Conservation (phyloP, 2,113 vertebrate species). For the Anoura caudifer region DNA sequence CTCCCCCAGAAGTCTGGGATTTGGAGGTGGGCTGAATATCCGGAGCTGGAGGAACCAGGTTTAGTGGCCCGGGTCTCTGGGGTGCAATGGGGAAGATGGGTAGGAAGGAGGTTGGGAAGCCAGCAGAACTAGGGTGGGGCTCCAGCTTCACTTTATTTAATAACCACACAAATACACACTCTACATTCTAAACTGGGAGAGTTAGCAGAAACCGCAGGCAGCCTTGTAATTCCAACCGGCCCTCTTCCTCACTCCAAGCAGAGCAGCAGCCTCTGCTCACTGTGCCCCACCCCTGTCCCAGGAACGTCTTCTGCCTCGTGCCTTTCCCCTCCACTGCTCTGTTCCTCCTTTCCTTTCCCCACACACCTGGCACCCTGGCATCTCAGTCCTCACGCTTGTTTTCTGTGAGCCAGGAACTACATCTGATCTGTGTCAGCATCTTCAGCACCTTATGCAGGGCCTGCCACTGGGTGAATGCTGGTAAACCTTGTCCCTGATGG, state of each 20-base stretch:
- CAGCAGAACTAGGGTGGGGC: background rate
- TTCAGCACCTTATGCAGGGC: background rate
- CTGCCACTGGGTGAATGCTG: background rate
- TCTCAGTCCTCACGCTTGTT: background rate
- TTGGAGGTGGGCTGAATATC: background rate
- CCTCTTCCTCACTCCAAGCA: background rate
- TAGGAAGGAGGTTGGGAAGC: background rate
- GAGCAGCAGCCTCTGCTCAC: background rate
- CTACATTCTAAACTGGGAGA: background rate
- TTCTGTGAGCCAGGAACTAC: background rate
- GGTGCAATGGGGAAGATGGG: background rate
- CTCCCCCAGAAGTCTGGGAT: background rate
- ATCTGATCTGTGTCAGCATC: background rate
- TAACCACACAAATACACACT: background rate
- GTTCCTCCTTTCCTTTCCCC: background rate
- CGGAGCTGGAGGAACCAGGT: background rate
- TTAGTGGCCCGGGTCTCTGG: background rate
- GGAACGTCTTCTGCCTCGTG: too few species aligned
- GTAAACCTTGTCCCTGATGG: fast-evolving
- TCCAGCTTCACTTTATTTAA: background rate
- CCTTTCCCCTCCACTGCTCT: background rate
- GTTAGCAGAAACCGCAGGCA: background rate
- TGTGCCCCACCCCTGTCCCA: background rate
- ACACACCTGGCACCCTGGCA: background rate
- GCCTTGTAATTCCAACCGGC: background rate